Evolutionary conservation across 2,113 vertebrate species (phyloP), one percentile per base, ranked within the genome.

Genomic region (Aepyceros melampus): DNA sequence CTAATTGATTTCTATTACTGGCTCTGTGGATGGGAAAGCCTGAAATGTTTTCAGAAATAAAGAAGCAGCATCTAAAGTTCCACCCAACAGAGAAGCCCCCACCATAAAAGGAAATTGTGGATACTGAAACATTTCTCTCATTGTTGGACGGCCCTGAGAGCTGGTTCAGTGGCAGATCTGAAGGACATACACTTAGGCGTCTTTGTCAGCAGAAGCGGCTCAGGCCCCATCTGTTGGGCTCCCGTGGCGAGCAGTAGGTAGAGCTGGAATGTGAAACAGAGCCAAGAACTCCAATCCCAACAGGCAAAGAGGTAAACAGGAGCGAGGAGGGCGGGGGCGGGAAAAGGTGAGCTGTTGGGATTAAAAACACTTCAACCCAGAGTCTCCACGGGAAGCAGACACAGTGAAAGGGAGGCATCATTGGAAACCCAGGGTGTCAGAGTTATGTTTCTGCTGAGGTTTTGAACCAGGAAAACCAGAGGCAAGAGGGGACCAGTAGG

Each of bases 31-130:
- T 49, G 62, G 62, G 51, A 96, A 96, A 94, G 71, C n/a, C 94
- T 16, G 2, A 87, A 87, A 58, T 86, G 93, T 43, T 87, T 94
- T 45, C 83, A 36, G 95, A 94, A 89, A 84, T 84, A 78, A 89
- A 82, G 78, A 92, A 74, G 79, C 62, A 53, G 19, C 79, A 87
- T 64, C 91, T 82, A 43, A 92, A 95, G 29, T 89, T 95, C 97
- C 49, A 79, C 40, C 56, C 93, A 84, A 56, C 4, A 27, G 62
- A 84, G 90, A 93, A 49, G 43, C 10, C 21, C 19, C 40, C 13
- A 16, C 8, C n/a, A 55, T 17, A 13, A 64, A 91, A 94, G 23
- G 25, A 16, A 43, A 55, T 10, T 3, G 31, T 60, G 51, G 76
- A 29, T 27, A 7, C 25, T 81, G 27, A 60, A 12, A 62, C n/a